Base-by-base conservation (phyloP, 2,797 vertebrate species). In the Ara ararauna region DNA sequence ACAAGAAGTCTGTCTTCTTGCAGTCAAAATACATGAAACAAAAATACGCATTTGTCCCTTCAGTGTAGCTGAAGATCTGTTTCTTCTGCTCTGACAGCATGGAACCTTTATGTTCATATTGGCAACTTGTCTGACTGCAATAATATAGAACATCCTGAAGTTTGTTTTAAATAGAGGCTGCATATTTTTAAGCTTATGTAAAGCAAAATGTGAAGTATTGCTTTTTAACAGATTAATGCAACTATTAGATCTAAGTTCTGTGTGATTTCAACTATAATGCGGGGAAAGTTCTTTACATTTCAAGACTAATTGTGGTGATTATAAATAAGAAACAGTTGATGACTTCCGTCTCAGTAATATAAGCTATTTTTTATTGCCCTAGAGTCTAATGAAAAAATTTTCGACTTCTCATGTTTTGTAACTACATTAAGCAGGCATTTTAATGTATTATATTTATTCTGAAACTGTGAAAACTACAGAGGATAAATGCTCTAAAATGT, bases 1-100 rank as follows among this genome's bases (percentile, higher is more conserved):
- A 97, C 96, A 97, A 97, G 96, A 97, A 97, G 94, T 97, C 97
- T 97, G 95, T 93, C 97, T 94, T 96, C 86, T 90, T 96, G 86
- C 95, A 94, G 96, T 97, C 97, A 97, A 97, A 97, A 97, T 96
- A 97, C 5, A 3, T 87, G 92, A 94, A 94, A 89, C 80, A 91
- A 85, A 94, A 97, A 95, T 97, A 94, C 70, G 3, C 83, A 91
- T 97, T 95, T 97, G 93, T 97, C 92, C 92, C 96, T 94, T 89
- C 87, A 72, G 0, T 94, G 74, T 87, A 95, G 92, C 89, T 94
- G 91, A 95, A 94, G 96, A 87, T 94, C 95, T 96, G 87, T 93
- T 97, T 91, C 92, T 94, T 90, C 70, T 95, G 89, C 87, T 94
- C 90, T 90, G 91, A 94, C 92, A 94, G 94, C 93, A 74, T 32